Evolutionary conservation across 2,797 vertebrate species (phyloP), one percentile per base, ranked within the genome.

Genomic region (Myotis vivesi): DNA sequence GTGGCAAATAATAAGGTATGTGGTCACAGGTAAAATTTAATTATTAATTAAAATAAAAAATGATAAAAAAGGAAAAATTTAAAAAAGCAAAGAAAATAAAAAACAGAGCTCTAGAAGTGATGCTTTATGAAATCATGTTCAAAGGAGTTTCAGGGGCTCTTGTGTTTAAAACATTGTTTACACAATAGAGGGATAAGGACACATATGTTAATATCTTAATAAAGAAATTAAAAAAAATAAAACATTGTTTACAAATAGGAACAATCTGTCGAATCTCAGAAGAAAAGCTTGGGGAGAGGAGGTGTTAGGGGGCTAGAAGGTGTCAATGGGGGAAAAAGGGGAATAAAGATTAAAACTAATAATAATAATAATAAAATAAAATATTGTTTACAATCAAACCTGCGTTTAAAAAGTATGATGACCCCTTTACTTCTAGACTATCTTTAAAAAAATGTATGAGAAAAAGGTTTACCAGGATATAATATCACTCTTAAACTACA

Each of bases 371-470:
- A 62, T 30, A 62, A 59, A 64, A 64, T 88, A 94, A 88, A 59
- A 83, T 55, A 23, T 53, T 22, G 53, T 30, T 16, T 62, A 68
- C 5, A 41, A 71, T 79, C 36, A 92, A 12, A 36, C 9, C 85
- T 57, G n/a, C 84, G 13, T 66, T 94, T 80, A 76, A 94, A 95
- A 88, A 80, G 55, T 79, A 88, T 25, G 69, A 13, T 49, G 28
- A 36, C 49, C 64, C 33, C 13, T 76, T 76, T 71, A 66, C 51
- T 91, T 83, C 33, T 82, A 62, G 28, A 69, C 22, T 49, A 66
- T 73, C 36, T 46, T 59, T 87, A 57, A n/a, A 87, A 87, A 92
- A 87, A 57, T 2, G 6, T 33, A 68, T 38, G 55, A 76, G 85
- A 80, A 49, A 76, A 62, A 77, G 11, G 19, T 13, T 84, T 62